A percentile compares a stretch with the other conserved stretches of the same genome.
phyloP scores from a whole-genome alignment of 2,113 vertebrate genomes.

The Ramphastos sulfuratus region DNA sequence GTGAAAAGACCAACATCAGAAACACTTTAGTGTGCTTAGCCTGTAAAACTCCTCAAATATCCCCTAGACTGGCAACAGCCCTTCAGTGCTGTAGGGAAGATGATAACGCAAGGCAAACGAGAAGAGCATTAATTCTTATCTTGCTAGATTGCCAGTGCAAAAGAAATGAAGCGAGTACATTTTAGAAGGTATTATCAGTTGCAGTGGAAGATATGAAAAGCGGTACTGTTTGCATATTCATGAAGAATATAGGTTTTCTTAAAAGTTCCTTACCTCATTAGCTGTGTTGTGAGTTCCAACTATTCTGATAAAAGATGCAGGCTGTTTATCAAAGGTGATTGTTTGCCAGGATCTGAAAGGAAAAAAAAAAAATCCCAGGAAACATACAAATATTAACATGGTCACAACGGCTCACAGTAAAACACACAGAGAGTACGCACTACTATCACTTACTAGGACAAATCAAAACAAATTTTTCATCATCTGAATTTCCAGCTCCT shows the following conservation, averaged over 20 bases:
- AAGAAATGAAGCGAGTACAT: background rate
- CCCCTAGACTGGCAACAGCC: background rate
- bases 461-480: background rate
- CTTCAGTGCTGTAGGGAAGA: background rate
- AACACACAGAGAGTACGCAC: background rate
- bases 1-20: background rate
- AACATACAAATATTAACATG: background rate
- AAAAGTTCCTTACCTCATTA: conserved; percentile 85
- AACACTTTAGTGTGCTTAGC: background rate
- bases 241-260: background rate
- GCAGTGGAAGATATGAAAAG: background rate
- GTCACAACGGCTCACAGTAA: background rate
- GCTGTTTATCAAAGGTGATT: conserved; percentile 89
- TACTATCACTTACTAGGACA: background rate
- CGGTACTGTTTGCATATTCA: background rate
- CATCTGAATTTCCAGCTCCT: background rate
- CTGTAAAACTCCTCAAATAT: background rate
- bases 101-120: background rate
- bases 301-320: conserved; percentile 94
- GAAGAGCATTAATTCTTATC: background rate
- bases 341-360: conserved; percentile 92
- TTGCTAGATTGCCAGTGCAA: background rate
- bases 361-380: background rate
- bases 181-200: background rate
- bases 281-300: conserved; percentile 98